phyloP scores from a whole-genome alignment of 2,888 invertebrate genomes.

The Smittia sp. region DNA sequence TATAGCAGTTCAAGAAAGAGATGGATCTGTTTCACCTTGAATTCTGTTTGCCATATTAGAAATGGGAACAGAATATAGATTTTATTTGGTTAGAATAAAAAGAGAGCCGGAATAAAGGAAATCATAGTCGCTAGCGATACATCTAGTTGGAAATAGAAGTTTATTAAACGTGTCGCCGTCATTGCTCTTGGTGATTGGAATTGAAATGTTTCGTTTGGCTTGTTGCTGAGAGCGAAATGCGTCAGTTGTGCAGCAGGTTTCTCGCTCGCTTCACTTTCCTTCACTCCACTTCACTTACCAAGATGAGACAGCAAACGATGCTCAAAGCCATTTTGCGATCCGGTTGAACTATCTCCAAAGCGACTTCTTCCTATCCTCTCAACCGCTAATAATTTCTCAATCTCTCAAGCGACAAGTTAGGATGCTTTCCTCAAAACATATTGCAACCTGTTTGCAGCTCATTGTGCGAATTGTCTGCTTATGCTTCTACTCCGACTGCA shows the following conservation, averaged over 20 bases:
- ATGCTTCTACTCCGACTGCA: constrained; percentile 1
- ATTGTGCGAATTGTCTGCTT: constrained; percentile 24
- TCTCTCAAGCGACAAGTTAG: background rate
- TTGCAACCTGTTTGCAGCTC: constrained; percentile 27
- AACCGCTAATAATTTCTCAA: background rate
- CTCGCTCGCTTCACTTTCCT: background rate
- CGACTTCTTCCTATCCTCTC: background rate
- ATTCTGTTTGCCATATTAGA: too few species aligned
- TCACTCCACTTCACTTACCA: constrained; percentile 20
- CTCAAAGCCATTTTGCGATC: constrained; percentile 15
- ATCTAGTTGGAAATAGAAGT: too few species aligned
- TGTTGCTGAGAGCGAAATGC: background rate
- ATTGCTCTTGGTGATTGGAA: constrained; percentile 14
- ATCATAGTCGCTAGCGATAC: too few species aligned
- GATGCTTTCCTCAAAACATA: constrained; percentile 29
- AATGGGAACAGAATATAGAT: too few species aligned
- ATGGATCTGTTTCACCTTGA: too few species aligned
- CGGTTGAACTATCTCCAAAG: background rate
- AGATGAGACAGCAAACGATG: constrained; percentile 27
- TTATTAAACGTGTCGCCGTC: constrained; percentile 27
- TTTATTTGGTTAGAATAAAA: too few species aligned
- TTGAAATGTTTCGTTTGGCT: background rate
- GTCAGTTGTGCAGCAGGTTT: background rate
- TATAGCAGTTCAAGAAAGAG: too few species aligned
- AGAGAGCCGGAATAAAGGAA: too few species aligned